Conservation (phyloP, 2,888 invertebrate species). For the Ellobium chinense region DNA sequence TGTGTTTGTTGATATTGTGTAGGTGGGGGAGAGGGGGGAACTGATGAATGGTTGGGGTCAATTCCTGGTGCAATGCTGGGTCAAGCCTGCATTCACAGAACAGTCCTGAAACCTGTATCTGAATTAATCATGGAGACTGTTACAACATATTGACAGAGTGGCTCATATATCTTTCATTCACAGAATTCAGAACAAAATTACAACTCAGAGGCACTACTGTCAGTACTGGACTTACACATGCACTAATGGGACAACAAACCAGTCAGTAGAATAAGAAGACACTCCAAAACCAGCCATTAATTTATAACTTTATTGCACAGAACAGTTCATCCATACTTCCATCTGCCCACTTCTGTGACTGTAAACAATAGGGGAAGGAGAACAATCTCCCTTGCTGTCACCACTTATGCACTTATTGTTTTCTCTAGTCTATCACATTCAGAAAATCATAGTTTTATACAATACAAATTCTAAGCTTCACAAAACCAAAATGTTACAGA, state of each 20-base stretch:
- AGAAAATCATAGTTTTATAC: not conserved
- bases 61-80: too few relatives aligned
- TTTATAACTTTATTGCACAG: constrained; percentile 42
- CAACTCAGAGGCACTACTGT: too few relatives aligned
- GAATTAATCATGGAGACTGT: too few relatives aligned
- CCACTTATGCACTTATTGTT: not conserved
- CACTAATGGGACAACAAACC: too few relatives aligned
- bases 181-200: not conserved
- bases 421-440: not conserved
- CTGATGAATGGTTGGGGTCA: too few relatives aligned
- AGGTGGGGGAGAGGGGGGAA: too few relatives aligned
- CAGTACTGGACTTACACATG: too few relatives aligned
- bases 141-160: too few relatives aligned
- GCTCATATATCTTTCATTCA: not conserved
- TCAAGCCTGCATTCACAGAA: too few relatives aligned
- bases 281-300: not conserved
- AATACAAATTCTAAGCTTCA: not conserved
- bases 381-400: too few relatives aligned
- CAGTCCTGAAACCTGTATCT: too few relatives aligned
- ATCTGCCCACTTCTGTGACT: not conserved
- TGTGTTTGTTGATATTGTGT: too few relatives aligned
- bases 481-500: not conserved
- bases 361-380: not conserved
- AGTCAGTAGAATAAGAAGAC: not conserved
- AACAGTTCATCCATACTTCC: constrained; percentile 27